A percentile compares a stretch with the other conserved stretches of the same genome.
Evolutionary conservation across 2,888 invertebrate genomes (phyloP).

Genomic region (Esperia sulphurella): DNA sequence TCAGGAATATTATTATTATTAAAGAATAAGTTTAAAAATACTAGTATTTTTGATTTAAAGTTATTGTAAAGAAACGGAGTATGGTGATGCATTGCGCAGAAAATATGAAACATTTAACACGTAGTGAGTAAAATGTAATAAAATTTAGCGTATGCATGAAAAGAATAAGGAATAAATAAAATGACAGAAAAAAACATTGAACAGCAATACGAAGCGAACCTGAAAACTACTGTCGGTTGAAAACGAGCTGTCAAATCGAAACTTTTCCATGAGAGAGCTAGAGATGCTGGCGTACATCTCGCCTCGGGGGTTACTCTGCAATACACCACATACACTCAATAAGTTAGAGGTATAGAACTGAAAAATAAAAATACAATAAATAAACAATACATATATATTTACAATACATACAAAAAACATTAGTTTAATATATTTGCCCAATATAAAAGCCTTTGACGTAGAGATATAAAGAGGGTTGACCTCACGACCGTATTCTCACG

Average conservation of each 20-base stretch:
- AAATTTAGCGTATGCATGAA: constrained; percentile 8
- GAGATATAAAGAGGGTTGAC: constrained; percentile 4
- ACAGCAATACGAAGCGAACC: constrained; percentile 78
- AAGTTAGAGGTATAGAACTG: constrained; percentile 12
- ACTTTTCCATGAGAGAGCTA: constrained; percentile 89
- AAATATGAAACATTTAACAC: not conserved
- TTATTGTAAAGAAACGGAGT: too few relatives aligned
- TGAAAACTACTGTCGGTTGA: constrained; percentile 87
- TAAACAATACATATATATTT: not conserved
- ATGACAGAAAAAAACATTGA: constrained; percentile 43
- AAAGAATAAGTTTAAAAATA: too few relatives aligned
- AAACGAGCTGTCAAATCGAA: constrained; percentile 87
- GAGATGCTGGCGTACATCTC: constrained; percentile 91
- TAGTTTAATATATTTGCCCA: not conserved
- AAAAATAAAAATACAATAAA: constrained; percentile 22
- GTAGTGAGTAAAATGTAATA: not conserved
- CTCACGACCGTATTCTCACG: constrained; percentile 9
- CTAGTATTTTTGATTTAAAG: too few relatives aligned
- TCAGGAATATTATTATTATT: too few relatives aligned
- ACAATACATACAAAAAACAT: not conserved
- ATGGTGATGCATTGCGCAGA: not conserved
- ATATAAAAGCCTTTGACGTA: too few relatives aligned
- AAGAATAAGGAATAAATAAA: constrained; percentile 15
- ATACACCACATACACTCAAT: constrained; percentile 45
- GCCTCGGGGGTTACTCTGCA: constrained; percentile 86